Evolutionary conservation across 2,888 invertebrate species (phyloP).

Genomic region (Lasioglossum calceatum): DNA sequence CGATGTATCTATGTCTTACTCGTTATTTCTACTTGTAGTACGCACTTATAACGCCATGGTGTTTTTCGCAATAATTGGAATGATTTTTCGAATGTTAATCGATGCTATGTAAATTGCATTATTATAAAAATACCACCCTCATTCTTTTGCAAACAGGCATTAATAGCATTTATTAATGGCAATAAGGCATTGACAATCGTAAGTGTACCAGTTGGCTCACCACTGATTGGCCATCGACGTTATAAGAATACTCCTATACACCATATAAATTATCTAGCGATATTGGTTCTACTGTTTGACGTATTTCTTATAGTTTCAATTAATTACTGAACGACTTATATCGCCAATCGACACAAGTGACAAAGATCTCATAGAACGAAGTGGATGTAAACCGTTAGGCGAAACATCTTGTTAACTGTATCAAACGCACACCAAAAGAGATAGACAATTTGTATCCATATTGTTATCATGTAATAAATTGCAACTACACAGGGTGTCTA

Average conservation of each 20-base stretch:
- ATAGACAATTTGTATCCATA: neutral
- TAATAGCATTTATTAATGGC: no score
- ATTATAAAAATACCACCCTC: neutral
- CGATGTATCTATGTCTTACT: neutral
- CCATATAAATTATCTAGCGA: conserved; percentile 7
- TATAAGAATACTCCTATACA: neutral
- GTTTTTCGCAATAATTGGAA: neutral
- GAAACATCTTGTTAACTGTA: neutral
- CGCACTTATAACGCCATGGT: conserved; percentile 3
- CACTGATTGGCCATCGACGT: conserved; percentile 3
- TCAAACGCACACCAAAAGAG: conserved; percentile 5
- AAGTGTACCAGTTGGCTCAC: neutral
- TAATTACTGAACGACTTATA: neutral
- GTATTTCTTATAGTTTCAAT: neutral
- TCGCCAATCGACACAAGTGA: neutral
- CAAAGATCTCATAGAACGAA: neutral
- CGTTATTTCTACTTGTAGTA: conserved; percentile 4
- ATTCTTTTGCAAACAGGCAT: neutral
- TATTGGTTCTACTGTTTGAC: neutral
- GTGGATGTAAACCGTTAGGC: neutral
- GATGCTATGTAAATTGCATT: neutral
- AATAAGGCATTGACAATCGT: neutral
- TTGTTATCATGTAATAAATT: conserved; percentile 6
- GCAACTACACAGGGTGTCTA: conserved; percentile 12
- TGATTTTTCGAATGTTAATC: neutral